Base-by-base conservation (phyloP, 2,888 invertebrate genomes). In the Sesia apiformis region DNA sequence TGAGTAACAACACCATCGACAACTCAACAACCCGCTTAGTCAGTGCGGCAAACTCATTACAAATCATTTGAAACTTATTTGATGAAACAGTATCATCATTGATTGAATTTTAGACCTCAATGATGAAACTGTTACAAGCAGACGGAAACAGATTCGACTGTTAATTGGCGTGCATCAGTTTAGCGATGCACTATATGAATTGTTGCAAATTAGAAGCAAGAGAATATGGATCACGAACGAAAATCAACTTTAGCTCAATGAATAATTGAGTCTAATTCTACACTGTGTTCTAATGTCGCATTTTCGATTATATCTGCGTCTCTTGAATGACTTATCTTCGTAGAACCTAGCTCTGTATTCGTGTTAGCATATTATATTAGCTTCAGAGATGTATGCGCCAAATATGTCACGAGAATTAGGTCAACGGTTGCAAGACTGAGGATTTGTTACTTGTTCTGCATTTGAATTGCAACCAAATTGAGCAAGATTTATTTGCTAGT, bases 381-480 rank as follows among this genome's bases (percentile, higher is more conserved):
- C 23, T 2, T 1, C 23, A 23, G 4, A 46, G 23, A 46, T 46
- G 8, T 57, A 59, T 59, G 63, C 60, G 62, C 63, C 64, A 63
- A 64, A 61, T 62, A 64, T 58, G 60, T 57, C 60, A 52, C 53
- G 53, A 49, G 60, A 66, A 63, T 52, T 64, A 59, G 67, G 67
- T 64, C 66, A 63, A 60, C 58, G 58, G 8, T 46, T 46, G 46
- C 46, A 46, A 46, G 46, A 46, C n/a, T 46, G n/a, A 8, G 8
- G 7, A 46, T 46, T 46, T 46, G 46, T 5, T 46, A 7, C 8
- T 46, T 8, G 46, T 8, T 8, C 8, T 46, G 46, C 46, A 46
- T 46, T 23, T 23, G 46, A 46, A 46, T 46, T n/a, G 8, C 46
- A 8, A 46, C 8, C 46, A 46, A 8, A 46, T n/a, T 46, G 7